A percentile compares a stretch with the other conserved stretches of the same genome.
phyloP scores from a whole-genome alignment of 2,113 vertebrate genomes.

The Aptenodytes forsteri region DNA sequence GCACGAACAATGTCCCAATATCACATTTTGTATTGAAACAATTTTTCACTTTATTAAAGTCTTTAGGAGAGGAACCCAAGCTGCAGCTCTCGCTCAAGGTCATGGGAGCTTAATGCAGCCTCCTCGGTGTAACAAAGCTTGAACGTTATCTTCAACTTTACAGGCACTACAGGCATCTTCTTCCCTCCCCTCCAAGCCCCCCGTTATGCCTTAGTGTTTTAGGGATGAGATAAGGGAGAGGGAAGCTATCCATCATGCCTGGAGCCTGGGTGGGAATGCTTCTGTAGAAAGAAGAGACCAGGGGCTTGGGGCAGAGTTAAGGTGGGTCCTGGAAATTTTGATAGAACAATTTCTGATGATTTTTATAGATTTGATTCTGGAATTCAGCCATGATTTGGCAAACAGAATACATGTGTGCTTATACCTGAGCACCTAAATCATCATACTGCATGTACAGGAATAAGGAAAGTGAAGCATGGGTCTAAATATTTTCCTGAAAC shows the following conservation, averaged over 20 bases:
- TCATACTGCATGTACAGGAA: background rate
- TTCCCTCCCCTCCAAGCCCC: slow-evolving; percentile 25
- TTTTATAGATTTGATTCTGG: background rate
- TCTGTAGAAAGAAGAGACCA: background rate
- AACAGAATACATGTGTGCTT: background rate
- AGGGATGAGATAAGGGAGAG: slow-evolving; percentile 41
- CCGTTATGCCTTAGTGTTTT: background rate
- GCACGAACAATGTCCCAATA: slow-evolving; percentile 79
- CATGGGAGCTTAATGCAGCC: slow-evolving; percentile 44
- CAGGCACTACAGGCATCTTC: slow-evolving; percentile 58
- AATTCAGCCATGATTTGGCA: background rate
- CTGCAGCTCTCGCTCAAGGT: slow-evolving; percentile 54
- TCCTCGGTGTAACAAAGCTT: slow-evolving; percentile 63
- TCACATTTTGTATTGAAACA: slow-evolving; percentile 79
- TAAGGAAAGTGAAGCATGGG: background rate
- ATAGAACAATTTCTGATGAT: background rate
- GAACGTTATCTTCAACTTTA: slow-evolving; percentile 70
- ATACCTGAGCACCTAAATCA: background rate
- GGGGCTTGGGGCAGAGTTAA: background rate
- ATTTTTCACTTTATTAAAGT: slow-evolving; percentile 83
- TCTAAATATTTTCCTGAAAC: background rate
- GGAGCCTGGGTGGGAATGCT: background rate
- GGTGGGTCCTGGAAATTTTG: background rate
- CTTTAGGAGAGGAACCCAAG: slow-evolving; percentile 66
- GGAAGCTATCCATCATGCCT: background rate